Conservation (phyloP, 2,888 invertebrate species). For the Octodonta nipae region DNA sequence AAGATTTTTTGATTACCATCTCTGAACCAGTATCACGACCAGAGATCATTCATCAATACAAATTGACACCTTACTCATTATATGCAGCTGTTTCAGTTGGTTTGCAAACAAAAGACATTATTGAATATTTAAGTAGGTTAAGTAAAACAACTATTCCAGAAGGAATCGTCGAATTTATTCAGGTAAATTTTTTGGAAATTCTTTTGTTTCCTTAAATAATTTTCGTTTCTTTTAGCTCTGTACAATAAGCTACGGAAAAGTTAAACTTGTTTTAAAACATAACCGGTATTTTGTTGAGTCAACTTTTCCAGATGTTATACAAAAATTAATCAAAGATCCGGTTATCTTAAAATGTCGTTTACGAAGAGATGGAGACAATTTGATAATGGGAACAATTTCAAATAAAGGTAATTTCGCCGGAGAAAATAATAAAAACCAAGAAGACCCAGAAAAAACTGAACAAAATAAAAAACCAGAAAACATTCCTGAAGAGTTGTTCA, state of each 20-base stretch:
- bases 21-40: slow-evolving; percentile 97
- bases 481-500: slow-evolving; percentile 91
- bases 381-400: too few relatives aligned
- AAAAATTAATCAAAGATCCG: slow-evolving; percentile 85
- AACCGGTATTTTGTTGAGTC: slow-evolving; percentile 94
- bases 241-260: slow-evolving; percentile 96
- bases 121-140: slow-evolving; percentile 81
- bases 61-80: slow-evolving; percentile 93
- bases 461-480: slow-evolving; percentile 30
- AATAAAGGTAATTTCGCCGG: slow-evolving; percentile 41
- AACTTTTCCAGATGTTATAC: slow-evolving; percentile 87
- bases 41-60: slow-evolving; percentile 94
- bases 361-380: slow-evolving; percentile 51
- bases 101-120: slow-evolving; percentile 89
- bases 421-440: slow-evolving; percentile 46
- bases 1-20: slow-evolving; percentile 97
- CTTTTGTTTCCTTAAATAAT: too few relatives aligned
- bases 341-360: slow-evolving; percentile 87
- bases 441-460: slow-evolving; percentile 26
- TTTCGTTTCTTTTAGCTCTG: too few relatives aligned
- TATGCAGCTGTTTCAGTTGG: slow-evolving; percentile 99
- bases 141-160: slow-evolving; percentile 91
- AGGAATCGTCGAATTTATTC: slow-evolving; percentile 92
- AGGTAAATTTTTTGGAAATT: too few relatives aligned
- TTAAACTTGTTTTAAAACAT: slow-evolving; percentile 93